Evolutionary conservation across 2,113 vertebrate genomes (phyloP).

Genomic region (Amazona vittata): DNA sequence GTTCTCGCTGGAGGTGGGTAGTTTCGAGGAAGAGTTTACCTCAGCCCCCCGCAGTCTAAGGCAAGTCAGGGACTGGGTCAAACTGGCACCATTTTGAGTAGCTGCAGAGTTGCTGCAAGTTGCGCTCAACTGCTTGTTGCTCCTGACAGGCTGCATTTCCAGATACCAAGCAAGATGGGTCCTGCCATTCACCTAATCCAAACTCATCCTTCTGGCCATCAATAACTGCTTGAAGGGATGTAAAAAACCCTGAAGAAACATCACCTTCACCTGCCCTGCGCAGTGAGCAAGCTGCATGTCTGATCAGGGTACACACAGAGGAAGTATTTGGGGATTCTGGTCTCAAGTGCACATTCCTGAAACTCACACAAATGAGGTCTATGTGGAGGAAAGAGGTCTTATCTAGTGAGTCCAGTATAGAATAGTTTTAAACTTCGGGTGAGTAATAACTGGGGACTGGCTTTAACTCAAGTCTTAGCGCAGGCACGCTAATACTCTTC

Average conservation of each 20-base stretch:
- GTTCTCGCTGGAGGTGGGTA: neutral
- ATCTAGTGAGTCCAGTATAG: neutral
- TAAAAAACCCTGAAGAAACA: neutral
- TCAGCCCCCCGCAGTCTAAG: neutral
- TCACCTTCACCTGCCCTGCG: rapidly evolving
- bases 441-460: neutral
- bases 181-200: neutral
- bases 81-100: neutral
- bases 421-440: neutral
- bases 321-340: neutral
- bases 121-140: neutral
- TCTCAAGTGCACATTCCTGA: neutral
- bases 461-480: neutral
- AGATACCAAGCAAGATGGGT: neutral
- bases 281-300: neutral
- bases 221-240: neutral
- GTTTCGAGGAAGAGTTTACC: neutral
- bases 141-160: neutral
- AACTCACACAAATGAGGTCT: neutral
- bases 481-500: neutral
- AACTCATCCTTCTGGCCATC: neutral
- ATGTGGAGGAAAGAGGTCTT: neutral
- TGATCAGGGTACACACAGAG: rapidly evolving
- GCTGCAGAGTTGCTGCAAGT: neutral
- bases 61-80: neutral